Evolutionary conservation across 1,140 invertebrate genomes (phyloP).

Genomic region (Matsumurasca onukii): DNA sequence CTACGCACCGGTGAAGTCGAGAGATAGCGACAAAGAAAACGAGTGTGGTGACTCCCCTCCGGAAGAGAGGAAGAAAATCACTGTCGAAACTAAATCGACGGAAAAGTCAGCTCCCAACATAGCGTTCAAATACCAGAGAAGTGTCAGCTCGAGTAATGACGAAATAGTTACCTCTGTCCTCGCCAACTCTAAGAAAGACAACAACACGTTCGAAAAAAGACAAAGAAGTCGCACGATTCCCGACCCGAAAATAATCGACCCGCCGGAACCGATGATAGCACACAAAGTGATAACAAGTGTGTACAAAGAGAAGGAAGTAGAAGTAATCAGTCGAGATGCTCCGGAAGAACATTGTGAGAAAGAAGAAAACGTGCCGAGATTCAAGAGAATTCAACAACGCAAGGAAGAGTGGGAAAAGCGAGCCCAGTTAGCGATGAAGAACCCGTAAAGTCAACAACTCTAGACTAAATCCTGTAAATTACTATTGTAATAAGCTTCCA

Average conservation of each 20-base stretch:
- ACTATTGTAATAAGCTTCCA: background rate
- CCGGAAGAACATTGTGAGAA: conserved; percentile 46
- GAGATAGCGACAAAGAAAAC: conserved; percentile 69
- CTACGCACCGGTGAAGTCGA: conserved; percentile 46
- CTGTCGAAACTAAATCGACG: conserved; percentile 20
- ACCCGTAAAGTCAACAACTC: conserved; percentile 24
- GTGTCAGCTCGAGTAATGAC: conserved; percentile 20
- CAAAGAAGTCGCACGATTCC: conserved; percentile 32
- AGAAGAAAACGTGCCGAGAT: conserved; percentile 48
- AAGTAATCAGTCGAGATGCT: conserved; percentile 25
- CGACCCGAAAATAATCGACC: conserved; percentile 27
- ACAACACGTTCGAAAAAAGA: conserved; percentile 34
- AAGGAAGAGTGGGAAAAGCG: conserved; percentile 72
- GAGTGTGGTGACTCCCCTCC: conserved; percentile 44
- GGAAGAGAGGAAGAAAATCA: conserved; percentile 30
- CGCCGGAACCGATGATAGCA: conserved; percentile 15
- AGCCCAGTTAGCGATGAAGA: conserved; percentile 58
- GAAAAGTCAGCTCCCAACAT: conserved; percentile 9
- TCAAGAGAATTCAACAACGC: conserved; percentile 69
- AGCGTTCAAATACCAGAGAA: conserved; percentile 28
- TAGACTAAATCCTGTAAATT: background rate
- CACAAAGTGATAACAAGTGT: conserved; percentile 21
- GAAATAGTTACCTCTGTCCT: conserved; percentile 9
- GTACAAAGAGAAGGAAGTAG: conserved; percentile 31
- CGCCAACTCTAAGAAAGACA: conserved; percentile 26